Conservation (phyloP, 2,797 vertebrate species). For the Epinephelus malabaricus region DNA sequence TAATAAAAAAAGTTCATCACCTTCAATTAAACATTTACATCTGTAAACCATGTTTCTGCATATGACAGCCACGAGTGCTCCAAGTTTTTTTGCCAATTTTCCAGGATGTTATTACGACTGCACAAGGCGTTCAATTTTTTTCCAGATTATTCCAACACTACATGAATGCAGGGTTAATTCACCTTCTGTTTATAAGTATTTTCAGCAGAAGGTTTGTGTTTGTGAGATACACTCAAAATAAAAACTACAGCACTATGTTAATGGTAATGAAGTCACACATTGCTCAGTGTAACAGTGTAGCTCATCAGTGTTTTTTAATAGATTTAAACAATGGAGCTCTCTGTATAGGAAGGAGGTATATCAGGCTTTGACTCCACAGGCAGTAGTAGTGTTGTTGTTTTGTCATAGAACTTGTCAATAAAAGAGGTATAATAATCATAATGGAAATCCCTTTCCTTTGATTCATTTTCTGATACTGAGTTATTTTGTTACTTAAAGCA, state of each 20-base stretch:
- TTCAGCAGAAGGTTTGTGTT: no score
- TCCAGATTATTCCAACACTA: no score
- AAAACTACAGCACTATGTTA: neutral
- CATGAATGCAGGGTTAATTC: no score
- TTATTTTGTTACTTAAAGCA: slow-evolving; percentile 15
- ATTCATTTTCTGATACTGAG: neutral
- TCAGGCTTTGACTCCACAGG: no score
- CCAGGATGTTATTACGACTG: no score
- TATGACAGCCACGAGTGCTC: no score
- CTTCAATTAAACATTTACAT: no score
- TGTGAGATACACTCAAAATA: neutral
- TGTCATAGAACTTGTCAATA: neutral
- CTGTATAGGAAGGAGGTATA: neutral
- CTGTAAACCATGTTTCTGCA: no score
- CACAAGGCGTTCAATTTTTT: no score
- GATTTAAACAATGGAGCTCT: neutral
- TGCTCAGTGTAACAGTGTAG: neutral
- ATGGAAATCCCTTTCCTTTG: neutral
- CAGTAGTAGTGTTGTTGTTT: neutral
- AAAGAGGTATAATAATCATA: neutral
- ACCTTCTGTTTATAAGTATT: no score
- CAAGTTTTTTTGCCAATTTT: no score
- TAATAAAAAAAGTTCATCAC: no score
- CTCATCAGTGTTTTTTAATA: neutral
- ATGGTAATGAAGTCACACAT: neutral